Base-by-base conservation (phyloP, 2,113 vertebrate species). In the Gymnorhina tibicen region DNA sequence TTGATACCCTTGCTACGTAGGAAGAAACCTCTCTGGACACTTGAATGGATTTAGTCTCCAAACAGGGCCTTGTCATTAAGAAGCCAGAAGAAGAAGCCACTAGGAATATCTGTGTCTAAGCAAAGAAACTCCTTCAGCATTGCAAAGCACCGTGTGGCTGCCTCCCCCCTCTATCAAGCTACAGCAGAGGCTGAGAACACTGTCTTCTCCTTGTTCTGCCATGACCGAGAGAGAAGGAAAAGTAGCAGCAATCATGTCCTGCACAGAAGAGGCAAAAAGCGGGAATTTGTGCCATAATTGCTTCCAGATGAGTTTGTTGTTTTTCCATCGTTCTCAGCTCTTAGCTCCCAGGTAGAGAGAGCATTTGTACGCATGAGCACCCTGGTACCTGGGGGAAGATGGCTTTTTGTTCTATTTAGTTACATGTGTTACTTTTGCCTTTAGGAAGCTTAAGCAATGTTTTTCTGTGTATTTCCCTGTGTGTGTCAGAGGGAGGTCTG, bases 131-230 rank as follows among this genome's bases (percentile, higher is more conserved):
- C 24, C 23, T 56, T 78, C 6, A 15, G 41, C 5, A 3, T 13
- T 41, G n/a, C n/a, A 5, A 16, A 58, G 55, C 23, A 21, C 15
- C 0, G 0, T 0, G 8, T 28, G 49, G 21, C 73, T 64, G 17
- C 41, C n/a, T 93, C 2, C 0, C n/a, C 0, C 1, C 59, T 75
- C 26, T 87, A 0, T 46, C 33, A 19, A 44, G 37, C n/a, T 5
- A 0, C 30, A 32, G 47, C 78, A 59, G 53, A 42, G 21, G 15
- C 47, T 67, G 78, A 70, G 35, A 58, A 22, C 16, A 1, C 5
- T 3, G 7, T 44, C 42, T 53, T 2, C 22, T 69, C 12, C 16
- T 74, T 67, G 37, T 56, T 33, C 56, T 79, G 42, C 67, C 7
- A 0, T 33, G 58, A 37, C 58, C 0, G 0, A 10, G 41, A 58